A percentile compares a stretch with the other conserved stretches of the same genome.
These are phyloP conservation scores for Eulithis prunata DNA, from an alignment of 2,888 invertebrate genomes.

Conservation along the genomic window DNA sequence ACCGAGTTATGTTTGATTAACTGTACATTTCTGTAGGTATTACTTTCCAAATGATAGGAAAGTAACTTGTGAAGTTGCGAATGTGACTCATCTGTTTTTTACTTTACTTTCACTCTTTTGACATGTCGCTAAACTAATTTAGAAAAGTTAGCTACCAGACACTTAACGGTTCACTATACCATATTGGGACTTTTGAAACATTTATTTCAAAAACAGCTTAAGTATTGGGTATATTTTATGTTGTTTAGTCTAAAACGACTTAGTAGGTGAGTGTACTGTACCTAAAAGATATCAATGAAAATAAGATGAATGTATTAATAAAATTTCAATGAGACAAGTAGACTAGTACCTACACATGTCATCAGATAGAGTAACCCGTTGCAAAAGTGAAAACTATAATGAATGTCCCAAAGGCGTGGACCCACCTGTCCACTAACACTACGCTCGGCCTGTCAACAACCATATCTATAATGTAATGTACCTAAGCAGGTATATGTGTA, in stretches of 20 bases:
- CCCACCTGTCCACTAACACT: slow-evolving; percentile 51
- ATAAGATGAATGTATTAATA: not conserved
- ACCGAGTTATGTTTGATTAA: slow-evolving; percentile 53
- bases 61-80: slow-evolving; percentile 46
- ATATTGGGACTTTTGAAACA: not conserved
- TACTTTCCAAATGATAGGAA: slow-evolving; percentile 59
- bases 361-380: slow-evolving; percentile 9
- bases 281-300: not conserved
- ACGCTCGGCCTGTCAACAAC: slow-evolving; percentile 45
- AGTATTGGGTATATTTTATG: not conserved
- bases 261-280: not conserved
- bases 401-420: slow-evolving; percentile 52
- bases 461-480: not conserved
- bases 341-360: not conserved
- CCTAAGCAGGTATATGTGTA: not conserved
- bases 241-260: too few species aligned
- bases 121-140: slow-evolving; percentile 56
- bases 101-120: slow-evolving; percentile 60
- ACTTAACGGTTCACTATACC: slow-evolving; percentile 9
- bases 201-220: not conserved
- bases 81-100: slow-evolving; percentile 49
- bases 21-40: slow-evolving; percentile 51
- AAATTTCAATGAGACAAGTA: not conserved
- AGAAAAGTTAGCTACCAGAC: slow-evolving; percentile 14
- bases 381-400: slow-evolving; percentile 65